These are phyloP conservation scores for Dolichoris vasculosae DNA, from an alignment of 1,140 invertebrate genomes.

Conservation along the genomic window DNA sequence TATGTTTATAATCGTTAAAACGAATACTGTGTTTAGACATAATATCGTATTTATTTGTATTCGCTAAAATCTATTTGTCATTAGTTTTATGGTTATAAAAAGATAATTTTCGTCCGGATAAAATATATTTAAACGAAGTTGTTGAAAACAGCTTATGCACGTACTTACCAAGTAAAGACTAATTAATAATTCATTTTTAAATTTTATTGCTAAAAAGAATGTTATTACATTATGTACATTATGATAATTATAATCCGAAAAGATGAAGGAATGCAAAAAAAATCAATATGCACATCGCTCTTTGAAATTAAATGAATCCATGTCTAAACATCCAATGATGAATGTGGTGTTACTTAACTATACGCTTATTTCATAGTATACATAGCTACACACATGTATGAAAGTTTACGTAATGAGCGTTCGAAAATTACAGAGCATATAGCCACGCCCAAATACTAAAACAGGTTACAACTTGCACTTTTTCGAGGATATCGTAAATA, in stretches of 20 bases:
- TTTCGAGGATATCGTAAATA: conserved; percentile 39
- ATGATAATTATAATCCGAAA: too few relatives aligned
- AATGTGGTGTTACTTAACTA: conserved; percentile 41
- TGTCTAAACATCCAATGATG: neutral
- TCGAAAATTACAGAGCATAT: conserved; percentile 44
- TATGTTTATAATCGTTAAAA: neutral
- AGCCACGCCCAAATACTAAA: conserved; percentile 45
- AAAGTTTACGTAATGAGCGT: conserved; percentile 35
- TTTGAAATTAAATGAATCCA: neutral
- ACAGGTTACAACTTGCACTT: conserved; percentile 50
- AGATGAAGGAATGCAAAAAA: neutral
- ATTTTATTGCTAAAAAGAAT: too few relatives aligned
- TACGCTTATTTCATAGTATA: conserved; percentile 10
- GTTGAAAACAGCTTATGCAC: too few relatives aligned
- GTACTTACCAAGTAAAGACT: too few relatives aligned
- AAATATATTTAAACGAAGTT: neutral
- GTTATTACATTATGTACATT: neutral
- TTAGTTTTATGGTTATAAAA: too few relatives aligned
- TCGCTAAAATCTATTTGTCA: neutral
- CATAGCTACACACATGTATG: neutral
- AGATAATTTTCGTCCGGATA: neutral
- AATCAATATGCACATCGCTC: neutral
- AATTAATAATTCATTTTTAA: too few relatives aligned
- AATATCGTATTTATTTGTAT: neutral
- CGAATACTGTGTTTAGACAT: neutral